phyloP scores from a whole-genome alignment of 2,797 vertebrate genomes.

The Anas acuta region DNA sequence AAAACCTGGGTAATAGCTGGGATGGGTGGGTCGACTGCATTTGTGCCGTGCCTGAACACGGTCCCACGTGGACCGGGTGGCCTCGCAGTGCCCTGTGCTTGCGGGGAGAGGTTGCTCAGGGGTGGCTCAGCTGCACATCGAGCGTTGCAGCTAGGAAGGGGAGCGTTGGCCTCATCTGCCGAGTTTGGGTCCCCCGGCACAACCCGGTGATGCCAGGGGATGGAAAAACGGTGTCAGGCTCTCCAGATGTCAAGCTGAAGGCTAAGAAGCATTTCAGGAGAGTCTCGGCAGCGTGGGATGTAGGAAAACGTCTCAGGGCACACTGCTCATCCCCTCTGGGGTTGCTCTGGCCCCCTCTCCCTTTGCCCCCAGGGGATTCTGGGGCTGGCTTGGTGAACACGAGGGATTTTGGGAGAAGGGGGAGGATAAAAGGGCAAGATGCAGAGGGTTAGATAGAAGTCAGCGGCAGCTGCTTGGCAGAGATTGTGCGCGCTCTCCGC shows the following conservation, averaged over 20 bases:
- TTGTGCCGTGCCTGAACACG: background rate
- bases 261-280: background rate
- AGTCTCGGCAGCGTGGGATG: fast-evolving
- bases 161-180: background rate
- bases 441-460: constrained; percentile 74
- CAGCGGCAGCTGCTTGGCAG: constrained; percentile 78
- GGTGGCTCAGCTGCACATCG: background rate
- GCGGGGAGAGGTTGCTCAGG: background rate
- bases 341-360: background rate
- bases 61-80: fast-evolving
- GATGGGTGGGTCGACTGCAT: background rate
- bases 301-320: background rate
- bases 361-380: fast-evolving
- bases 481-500: constrained; percentile 84
- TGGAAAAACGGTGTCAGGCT: background rate
- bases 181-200: fast-evolving
- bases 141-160: background rate
- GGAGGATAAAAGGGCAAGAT: constrained; percentile 63
- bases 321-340: background rate
- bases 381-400: background rate
- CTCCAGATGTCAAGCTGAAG: background rate
- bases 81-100: background rate
- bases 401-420: background rate
- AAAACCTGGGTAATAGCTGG: background rate
- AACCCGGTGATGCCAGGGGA: background rate